These are phyloP conservation scores for Meriones unguiculatus DNA, from an alignment of 2,113 vertebrate species.

Conservation along the genomic window DNA sequence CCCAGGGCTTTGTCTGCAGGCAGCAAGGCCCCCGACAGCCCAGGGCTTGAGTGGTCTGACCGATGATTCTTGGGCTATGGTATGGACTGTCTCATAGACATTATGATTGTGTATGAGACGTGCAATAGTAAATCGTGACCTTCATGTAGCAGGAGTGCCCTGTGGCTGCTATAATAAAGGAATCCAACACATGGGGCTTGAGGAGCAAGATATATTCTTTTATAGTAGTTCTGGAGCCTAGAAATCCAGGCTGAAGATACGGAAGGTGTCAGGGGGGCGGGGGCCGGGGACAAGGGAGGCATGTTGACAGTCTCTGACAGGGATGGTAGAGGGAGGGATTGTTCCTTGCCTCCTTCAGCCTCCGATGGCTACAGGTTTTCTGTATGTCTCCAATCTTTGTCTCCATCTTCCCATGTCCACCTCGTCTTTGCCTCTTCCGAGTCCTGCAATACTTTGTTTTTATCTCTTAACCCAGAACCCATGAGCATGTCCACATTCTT, in stretches of 20 bases:
- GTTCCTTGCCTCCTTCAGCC: background rate
- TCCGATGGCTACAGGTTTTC: background rate
- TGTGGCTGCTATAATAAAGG: background rate
- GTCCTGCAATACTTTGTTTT: background rate
- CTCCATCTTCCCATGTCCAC: background rate
- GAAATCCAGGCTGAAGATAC: background rate
- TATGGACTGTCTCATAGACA: background rate
- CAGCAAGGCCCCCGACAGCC: background rate
- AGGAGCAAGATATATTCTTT: background rate
- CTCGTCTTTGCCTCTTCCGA: background rate
- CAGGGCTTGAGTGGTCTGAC: background rate
- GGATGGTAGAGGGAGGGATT: background rate
- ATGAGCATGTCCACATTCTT: background rate
- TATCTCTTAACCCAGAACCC: background rate
- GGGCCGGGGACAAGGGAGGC: too few species aligned
- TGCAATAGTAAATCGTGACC: too few species aligned
- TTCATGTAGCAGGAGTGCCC: background rate
- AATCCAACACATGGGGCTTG: background rate
- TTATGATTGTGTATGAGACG: background rate
- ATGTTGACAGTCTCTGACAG: background rate
- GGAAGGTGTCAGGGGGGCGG: background rate
- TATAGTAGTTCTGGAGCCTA: background rate
- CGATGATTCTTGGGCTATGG: accelerated
- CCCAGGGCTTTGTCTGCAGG: background rate
- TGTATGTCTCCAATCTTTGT: background rate